These are phyloP conservation scores for Acanthopagrus latus DNA, from an alignment of 2,797 vertebrate genomes.

Conservation along the genomic window DNA sequence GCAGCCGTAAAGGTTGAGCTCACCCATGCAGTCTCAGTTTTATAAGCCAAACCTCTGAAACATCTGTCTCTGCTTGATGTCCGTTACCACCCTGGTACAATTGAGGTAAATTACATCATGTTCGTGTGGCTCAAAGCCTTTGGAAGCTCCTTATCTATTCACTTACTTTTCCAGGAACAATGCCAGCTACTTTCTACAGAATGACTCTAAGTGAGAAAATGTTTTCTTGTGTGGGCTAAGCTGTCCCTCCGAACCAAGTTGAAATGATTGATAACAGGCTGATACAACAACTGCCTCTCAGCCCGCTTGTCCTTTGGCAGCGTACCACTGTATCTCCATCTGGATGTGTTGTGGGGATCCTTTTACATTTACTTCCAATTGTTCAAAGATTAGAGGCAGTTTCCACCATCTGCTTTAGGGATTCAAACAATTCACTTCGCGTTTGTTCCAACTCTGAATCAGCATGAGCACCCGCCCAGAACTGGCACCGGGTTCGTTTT, in stretches of 20 bases:
- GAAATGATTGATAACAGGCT: conserved; percentile 45
- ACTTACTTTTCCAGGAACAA: conserved; percentile 3
- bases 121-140: not conserved
- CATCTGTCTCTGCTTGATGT: not conserved
- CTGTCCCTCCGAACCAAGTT: conserved; percentile 17
- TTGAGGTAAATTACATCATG: not conserved
- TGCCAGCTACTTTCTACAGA: conserved; percentile 20
- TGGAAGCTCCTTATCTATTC: not conserved
- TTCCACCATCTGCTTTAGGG: conserved; percentile 45
- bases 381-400: conserved; percentile 45
- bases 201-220: conserved; percentile 13
- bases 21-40: not conserved
- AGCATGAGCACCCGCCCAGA: too few species aligned
- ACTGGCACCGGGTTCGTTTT: too few species aligned
- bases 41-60: not conserved
- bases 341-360: conserved; percentile 45
- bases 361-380: conserved; percentile 42
- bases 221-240: conserved; percentile 14
- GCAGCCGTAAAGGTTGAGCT: not conserved
- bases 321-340: conserved; percentile 33
- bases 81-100: not conserved
- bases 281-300: conserved; percentile 29
- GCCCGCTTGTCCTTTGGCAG: conserved; percentile 43
- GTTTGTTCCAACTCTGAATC: too few species aligned
- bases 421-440: conserved; percentile 9